A percentile compares a stretch with the other conserved stretches of the same genome.
Conservation (phyloP, 2,888 invertebrate species). For the Scotopteryx bipunctaria region DNA sequence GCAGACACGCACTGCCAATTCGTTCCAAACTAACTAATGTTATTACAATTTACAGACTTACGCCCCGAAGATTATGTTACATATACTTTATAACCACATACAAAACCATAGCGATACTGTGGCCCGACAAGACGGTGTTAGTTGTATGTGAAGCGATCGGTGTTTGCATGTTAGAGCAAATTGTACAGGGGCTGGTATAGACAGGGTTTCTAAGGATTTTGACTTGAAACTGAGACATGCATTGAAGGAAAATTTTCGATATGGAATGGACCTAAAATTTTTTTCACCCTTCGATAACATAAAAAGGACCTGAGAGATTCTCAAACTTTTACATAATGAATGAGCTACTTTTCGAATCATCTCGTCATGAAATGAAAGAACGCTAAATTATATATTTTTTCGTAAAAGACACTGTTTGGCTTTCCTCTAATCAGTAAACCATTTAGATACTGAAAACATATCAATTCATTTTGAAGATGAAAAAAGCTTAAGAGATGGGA, state of each 20-base stretch:
- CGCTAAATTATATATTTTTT: too few relatives aligned
- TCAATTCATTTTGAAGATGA: too few relatives aligned
- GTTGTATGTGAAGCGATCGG: conserved; percentile 82
- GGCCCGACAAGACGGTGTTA: conserved; percentile 81
- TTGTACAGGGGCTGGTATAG: conserved; percentile 69
- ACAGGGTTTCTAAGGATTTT: conserved; percentile 27
- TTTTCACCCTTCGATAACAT: too few relatives aligned
- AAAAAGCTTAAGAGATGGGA: too few relatives aligned
- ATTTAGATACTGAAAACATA: too few relatives aligned
- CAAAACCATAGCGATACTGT: conserved; percentile 78
- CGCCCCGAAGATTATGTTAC: conserved; percentile 77
- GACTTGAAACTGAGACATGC: conserved; percentile 58
- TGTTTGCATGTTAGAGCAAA: conserved; percentile 85
- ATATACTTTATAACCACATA: conserved; percentile 79
- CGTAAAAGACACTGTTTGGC: too few relatives aligned
- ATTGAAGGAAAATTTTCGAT: conserved; percentile 35
- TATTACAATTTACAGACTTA: conserved; percentile 60
- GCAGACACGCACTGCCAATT: conserved; percentile 83
- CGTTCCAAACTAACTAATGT: conserved; percentile 58
- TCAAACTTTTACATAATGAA: too few relatives aligned
- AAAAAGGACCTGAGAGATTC: too few relatives aligned
- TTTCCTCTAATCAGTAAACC: too few relatives aligned
- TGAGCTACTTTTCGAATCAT: too few relatives aligned
- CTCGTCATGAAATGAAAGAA: too few relatives aligned
- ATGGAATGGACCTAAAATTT: not conserved